These are phyloP conservation scores for Melanotaenia maccullochi DNA, from an alignment of 2,797 vertebrate species.

Conservation along the genomic window DNA sequence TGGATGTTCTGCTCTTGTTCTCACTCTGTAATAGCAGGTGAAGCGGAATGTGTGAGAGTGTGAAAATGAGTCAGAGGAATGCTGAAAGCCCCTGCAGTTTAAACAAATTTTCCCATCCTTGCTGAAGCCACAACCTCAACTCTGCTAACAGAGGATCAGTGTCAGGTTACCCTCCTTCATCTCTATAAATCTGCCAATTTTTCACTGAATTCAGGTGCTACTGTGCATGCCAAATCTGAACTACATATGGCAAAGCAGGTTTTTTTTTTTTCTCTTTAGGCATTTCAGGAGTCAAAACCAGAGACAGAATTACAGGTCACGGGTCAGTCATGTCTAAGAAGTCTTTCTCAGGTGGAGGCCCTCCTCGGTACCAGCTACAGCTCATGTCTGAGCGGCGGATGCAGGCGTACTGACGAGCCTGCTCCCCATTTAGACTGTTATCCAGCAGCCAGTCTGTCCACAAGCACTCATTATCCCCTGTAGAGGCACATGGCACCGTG, in stretches of 20 bases:
- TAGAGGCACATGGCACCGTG: constrained; percentile 84
- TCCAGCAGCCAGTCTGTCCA: constrained; percentile 93
- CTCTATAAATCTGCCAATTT: constrained; percentile 25
- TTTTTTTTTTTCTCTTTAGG: constrained; percentile 32
- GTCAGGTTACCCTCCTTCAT: constrained; percentile 21
- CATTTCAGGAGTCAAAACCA: constrained; percentile 19
- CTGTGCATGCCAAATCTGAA: constrained; percentile 45
- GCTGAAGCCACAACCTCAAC: constrained; percentile 41
- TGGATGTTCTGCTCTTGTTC: constrained; percentile 43
- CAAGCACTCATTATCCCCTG: constrained; percentile 88
- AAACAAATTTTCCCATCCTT: constrained; percentile 30
- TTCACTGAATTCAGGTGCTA: constrained; percentile 42
- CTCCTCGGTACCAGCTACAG: constrained; percentile 92
- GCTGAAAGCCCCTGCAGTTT: constrained; percentile 40
- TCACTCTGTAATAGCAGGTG: constrained; percentile 33
- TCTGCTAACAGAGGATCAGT: constrained; percentile 37
- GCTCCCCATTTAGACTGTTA: constrained; percentile 86
- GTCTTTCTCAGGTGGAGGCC: constrained; percentile 86
- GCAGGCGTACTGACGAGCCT: constrained; percentile 91
- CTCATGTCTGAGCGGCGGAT: constrained; percentile 87
- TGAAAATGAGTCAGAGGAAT: constrained; percentile 45
- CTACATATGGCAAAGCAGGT: constrained; percentile 50
- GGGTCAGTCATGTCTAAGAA: constrained; percentile 89
- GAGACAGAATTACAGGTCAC: constrained; percentile 72
- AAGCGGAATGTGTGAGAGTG: constrained; percentile 31